Evolutionary conservation across 2,113 vertebrate genomes (phyloP), one percentile per base, ranked within the genome.

Genomic region (Conger conger): DNA sequence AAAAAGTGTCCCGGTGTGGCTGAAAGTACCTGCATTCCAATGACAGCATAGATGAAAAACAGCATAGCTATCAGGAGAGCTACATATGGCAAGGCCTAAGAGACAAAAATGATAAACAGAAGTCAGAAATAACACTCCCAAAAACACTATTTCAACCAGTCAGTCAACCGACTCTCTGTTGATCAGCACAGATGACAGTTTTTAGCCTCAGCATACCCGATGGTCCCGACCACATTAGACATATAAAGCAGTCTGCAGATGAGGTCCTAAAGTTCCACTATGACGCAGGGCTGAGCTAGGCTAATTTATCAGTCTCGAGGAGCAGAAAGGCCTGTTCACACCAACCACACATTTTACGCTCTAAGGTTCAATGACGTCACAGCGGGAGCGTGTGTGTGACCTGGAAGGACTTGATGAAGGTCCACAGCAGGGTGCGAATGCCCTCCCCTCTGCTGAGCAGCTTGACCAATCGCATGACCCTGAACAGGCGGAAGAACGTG

Each of bases 321-420:
- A n/a, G n/a, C n/a, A n/a, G n/a, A n/a, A n/a, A n/a, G n/a, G n/a
- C n/a, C n/a, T n/a, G n/a, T n/a, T n/a, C n/a, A n/a, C n/a, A n/a
- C n/a, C n/a, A n/a, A n/a, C n/a, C n/a, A n/a, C n/a, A n/a, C n/a
- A n/a, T n/a, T n/a, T n/a, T n/a, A 63, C 20, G 17, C 60, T 63
- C 27, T 23, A 0, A 7, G 30, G 33, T 20, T 20, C 9, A 82
- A 9, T 36, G 42, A 53, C 36, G 42, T 82, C 27, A 80, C 27
- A 17, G 17, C n/a, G n/a, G 33, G 8, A 23, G 42, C 38, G 18
- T 84, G 4, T 36, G 0, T 53, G 94, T 93, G 87, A 98, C 98
- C 97, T 99, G 98, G 91, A 99, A 99, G 45, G 98, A 99, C 88
- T 99, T 99, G 91, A 99, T 98, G 86, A 99, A 99, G 1, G 98